Percentiles rank a stretch among this genome's conserved stretches.
phyloP scores from a whole-genome alignment of 2,113 vertebrate species.

The Tetrao urogallus region DNA sequence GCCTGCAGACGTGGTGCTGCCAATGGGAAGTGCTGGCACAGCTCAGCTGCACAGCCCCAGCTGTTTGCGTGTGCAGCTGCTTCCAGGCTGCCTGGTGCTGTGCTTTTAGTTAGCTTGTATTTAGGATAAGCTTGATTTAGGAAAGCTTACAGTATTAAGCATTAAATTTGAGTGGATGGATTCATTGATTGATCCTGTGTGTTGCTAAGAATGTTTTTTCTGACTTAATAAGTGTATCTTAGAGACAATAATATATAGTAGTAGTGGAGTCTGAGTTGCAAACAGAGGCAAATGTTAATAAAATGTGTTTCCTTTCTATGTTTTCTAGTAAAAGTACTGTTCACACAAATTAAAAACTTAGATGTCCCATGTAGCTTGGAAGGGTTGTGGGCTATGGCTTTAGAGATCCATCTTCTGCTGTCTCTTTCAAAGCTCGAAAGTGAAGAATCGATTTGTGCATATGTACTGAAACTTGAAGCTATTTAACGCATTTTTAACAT shows the following conservation, averaged over 20 bases:
- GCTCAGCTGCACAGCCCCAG: background rate
- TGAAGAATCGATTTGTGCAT: background rate
- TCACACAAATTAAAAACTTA: background rate
- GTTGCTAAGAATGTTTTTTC: background rate
- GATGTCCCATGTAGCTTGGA: background rate
- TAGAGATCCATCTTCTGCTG: background rate
- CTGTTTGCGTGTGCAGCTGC: slow-evolving; percentile 1
- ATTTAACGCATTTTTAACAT: background rate
- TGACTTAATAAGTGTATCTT: background rate
- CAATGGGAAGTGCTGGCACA: accelerated
- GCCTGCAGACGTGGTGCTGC: accelerated
- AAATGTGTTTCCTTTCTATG: background rate
- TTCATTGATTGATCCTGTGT: background rate
- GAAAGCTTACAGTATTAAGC: background rate
- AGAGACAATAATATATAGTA: background rate
- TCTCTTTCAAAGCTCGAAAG: background rate
- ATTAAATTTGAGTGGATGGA: slow-evolving; percentile 42
- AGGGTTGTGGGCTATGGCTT: background rate
- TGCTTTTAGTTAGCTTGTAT: background rate
- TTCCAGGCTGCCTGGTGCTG: background rate
- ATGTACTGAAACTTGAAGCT: background rate
- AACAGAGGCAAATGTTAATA: background rate
- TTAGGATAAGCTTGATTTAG: slow-evolving; percentile 14
- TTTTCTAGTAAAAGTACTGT: background rate
- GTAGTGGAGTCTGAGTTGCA: background rate